Evolutionary conservation across 1,140 invertebrate genomes (phyloP).

Genomic region (Drosophila kohkoa): DNA sequence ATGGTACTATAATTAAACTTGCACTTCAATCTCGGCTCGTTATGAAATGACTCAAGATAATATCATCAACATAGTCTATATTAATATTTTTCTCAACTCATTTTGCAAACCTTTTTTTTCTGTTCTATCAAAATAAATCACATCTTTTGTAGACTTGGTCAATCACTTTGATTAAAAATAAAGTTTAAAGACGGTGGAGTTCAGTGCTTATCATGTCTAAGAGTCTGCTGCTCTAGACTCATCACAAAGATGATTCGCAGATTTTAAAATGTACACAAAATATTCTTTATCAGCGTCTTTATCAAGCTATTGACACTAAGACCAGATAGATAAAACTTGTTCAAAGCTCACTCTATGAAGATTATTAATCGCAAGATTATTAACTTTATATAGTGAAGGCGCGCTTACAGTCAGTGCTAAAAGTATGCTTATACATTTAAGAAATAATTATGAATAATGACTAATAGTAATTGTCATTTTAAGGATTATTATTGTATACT

Average conservation of each 20-base stretch:
- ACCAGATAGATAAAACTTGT: conserved; percentile 11
- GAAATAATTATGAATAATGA: too few relatives aligned
- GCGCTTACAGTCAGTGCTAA: too few relatives aligned
- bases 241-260: not conserved
- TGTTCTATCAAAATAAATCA: too few relatives aligned
- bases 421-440: too few relatives aligned
- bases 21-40: not conserved
- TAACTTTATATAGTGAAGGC: not conserved
- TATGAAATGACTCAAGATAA: too few relatives aligned
- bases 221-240: not conserved
- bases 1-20: not conserved
- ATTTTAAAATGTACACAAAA: not conserved
- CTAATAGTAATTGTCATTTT: too few relatives aligned
- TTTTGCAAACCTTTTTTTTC: not conserved
- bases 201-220: not conserved
- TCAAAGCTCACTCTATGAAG: conserved; percentile 5
- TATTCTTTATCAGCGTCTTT: not conserved
- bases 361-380: not conserved
- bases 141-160: too few relatives aligned
- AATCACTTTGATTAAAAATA: too few relatives aligned
- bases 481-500: too few relatives aligned
- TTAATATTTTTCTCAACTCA: not conserved
- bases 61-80: not conserved
- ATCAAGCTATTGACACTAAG: conserved; percentile 1
- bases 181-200: too few relatives aligned